phyloP scores from a whole-genome alignment of 2,888 invertebrate genomes.

The Hirtodrosophila duncani region DNA sequence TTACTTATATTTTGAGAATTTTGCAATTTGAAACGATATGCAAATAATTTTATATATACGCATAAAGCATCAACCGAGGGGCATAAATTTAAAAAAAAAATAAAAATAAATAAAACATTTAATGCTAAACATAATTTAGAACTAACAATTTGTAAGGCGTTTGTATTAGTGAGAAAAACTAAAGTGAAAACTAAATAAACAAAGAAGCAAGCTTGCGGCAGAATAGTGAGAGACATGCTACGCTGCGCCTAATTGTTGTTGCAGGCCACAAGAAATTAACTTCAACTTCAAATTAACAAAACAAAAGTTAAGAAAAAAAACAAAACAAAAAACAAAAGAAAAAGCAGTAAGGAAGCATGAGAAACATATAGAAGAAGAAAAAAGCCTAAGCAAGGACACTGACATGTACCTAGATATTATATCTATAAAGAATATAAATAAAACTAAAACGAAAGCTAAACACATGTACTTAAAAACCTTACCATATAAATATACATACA shows the following conservation, averaged over 20 bases:
- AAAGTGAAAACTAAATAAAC: slow-evolving; percentile 23
- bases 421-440: slow-evolving; percentile 51
- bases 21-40: slow-evolving; percentile 55
- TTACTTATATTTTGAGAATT: slow-evolving; percentile 75
- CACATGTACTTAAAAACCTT: slow-evolving; percentile 21
- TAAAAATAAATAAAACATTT: slow-evolving; percentile 17
- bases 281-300: slow-evolving; percentile 15
- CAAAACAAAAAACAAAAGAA: slow-evolving; percentile 14
- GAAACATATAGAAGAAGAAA: slow-evolving; percentile 17
- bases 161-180: slow-evolving; percentile 47
- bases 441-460: slow-evolving; percentile 11
- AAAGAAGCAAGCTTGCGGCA: slow-evolving; percentile 37
- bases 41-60: slow-evolving; percentile 66
- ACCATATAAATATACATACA: too few relatives aligned
- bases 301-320: slow-evolving; percentile 35
- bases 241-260: slow-evolving; percentile 56
- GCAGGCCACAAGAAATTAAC: slow-evolving; percentile 29
- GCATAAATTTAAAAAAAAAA: slow-evolving; percentile 21
- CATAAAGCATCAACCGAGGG: slow-evolving; percentile 5
- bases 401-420: slow-evolving; percentile 74
- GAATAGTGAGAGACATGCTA: slow-evolving; percentile 50
- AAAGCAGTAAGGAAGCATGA: slow-evolving; percentile 23
- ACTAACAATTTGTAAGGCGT: slow-evolving; percentile 55
- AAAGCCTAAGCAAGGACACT: slow-evolving; percentile 72
- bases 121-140: slow-evolving; percentile 52